These are phyloP conservation scores for Prionailurus bengalensis DNA, from an alignment of 2,113 vertebrate genomes.

Conservation along the genomic window DNA sequence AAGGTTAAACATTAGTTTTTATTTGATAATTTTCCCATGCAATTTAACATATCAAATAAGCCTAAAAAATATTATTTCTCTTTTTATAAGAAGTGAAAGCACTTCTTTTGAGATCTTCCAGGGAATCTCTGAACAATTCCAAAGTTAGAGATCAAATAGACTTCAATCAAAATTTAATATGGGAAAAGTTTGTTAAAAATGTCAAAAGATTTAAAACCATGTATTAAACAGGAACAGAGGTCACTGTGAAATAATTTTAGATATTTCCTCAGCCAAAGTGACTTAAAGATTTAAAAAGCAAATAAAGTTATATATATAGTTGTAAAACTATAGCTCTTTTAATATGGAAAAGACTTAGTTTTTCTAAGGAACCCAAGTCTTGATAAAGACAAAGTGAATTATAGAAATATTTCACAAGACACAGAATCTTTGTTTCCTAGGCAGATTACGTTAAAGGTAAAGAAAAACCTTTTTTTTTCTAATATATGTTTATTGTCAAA, in stretches of 20 bases:
- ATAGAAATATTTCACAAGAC: neutral
- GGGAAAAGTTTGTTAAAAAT: neutral
- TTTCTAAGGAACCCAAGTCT: neutral
- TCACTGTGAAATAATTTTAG: neutral
- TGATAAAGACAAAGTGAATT: neutral
- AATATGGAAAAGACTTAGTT: neutral
- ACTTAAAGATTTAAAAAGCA: neutral
- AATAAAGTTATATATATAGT: neutral
- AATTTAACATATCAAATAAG: neutral
- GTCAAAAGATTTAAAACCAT: neutral
- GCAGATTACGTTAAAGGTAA: neutral
- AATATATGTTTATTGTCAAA: no score
- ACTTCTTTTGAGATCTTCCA: neutral
- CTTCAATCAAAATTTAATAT: neutral
- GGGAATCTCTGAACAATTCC: neutral
- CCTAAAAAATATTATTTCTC: neutral
- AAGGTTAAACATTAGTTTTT: neutral
- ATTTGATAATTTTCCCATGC: neutral
- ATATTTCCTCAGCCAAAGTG: neutral
- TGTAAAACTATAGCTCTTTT: neutral
- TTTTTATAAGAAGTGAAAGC: neutral
- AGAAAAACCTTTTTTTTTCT: neutral
- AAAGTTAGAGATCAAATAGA: neutral
- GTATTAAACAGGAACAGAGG: neutral
- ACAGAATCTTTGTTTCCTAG: neutral